Evolutionary conservation across 2,113 vertebrate genomes (phyloP).

Genomic region (Choloepus hoffmanni): DNA sequence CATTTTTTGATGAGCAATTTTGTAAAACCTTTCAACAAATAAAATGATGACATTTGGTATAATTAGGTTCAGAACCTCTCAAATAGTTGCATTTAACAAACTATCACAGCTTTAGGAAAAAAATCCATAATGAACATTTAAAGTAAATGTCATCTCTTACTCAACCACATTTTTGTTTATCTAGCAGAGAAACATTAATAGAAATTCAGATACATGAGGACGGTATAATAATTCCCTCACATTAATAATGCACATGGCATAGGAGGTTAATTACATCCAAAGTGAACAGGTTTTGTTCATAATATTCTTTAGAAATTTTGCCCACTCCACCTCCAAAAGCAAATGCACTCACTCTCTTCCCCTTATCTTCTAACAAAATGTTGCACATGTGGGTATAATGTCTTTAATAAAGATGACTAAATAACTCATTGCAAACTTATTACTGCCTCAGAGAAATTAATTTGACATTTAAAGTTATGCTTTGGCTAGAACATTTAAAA

Average conservation of each 20-base stretch:
- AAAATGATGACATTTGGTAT: conserved; percentile 84
- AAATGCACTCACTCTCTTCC: conserved; percentile 55
- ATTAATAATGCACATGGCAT: conserved; percentile 86
- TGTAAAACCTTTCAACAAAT: conserved; percentile 83
- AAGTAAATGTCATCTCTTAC: conserved; percentile 84
- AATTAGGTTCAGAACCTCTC: conserved; percentile 85
- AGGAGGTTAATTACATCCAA: conserved; percentile 87
- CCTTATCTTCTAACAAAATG: conserved; percentile 39
- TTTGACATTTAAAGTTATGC: conserved; percentile 30
- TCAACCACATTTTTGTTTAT: conserved; percentile 83
- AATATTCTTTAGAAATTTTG: conserved; percentile 73
- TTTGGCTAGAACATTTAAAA: conserved; percentile 29
- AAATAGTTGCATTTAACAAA: conserved; percentile 85
- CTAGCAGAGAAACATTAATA: conserved; percentile 84
- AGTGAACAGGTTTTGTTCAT: conserved; percentile 81
- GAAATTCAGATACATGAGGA: conserved; percentile 82
- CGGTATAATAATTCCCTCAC: conserved; percentile 81
- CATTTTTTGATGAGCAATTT: conserved; percentile 69
- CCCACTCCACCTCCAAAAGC: conserved; percentile 65
- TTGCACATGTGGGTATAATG: background rate
- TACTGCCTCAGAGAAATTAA: conserved; percentile 17
- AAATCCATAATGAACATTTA: conserved; percentile 81
- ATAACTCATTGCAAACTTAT: conserved; percentile 42
- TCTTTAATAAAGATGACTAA: conserved; percentile 56
- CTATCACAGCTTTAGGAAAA: conserved; percentile 69